Base-by-base conservation (phyloP, 2,113 vertebrate species). In the Neolamprologus tretocephalus region DNA sequence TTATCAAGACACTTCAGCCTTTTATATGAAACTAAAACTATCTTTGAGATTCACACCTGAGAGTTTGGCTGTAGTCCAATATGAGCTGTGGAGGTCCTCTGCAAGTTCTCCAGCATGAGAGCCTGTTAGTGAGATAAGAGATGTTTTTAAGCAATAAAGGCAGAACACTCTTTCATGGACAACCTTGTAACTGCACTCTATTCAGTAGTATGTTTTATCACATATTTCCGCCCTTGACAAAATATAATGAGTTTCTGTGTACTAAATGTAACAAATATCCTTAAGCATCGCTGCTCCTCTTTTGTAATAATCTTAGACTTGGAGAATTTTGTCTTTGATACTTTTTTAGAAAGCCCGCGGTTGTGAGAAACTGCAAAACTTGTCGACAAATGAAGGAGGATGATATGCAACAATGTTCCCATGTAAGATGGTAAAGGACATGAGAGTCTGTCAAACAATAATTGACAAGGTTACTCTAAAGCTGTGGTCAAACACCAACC, bases 81-180 rank as follows among this genome's bases (percentile, higher is more conserved):
- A 89, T 98, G 97, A 89, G 96, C 93, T 19, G 97, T 97, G 68
- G 97, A 98, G 87, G 97, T 97, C 95, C 97, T 98, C 96, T 98
- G 98, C 87, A 98, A 97, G 92, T 98, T 98, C 95, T 98, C 98
- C 93, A 98, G 93, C 98, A 98, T 98, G 91, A 98, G 97, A 89
- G 98, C 98, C 98, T 98, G 92, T 91, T 57, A 87, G 90, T 89
- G 3, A 93, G 80, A 95, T 16, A 87, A 80, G 12, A 89, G 2
- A 78, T 28, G 57, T 80, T n/a, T 55, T 89, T 10, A 88, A 35
- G 80, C 5, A 21, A 31, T 55, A 83, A 81, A 16, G n/a, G 2
- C 2, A 5, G 51, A 54, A 10, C 23, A 79, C 19, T 49, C 3
- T 31, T 28, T 6, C 7, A 37, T 16, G 12, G 17, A 3, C 47